Base-by-base conservation (phyloP, 2,113 vertebrate genomes). In the Bagarius yarrelli region DNA sequence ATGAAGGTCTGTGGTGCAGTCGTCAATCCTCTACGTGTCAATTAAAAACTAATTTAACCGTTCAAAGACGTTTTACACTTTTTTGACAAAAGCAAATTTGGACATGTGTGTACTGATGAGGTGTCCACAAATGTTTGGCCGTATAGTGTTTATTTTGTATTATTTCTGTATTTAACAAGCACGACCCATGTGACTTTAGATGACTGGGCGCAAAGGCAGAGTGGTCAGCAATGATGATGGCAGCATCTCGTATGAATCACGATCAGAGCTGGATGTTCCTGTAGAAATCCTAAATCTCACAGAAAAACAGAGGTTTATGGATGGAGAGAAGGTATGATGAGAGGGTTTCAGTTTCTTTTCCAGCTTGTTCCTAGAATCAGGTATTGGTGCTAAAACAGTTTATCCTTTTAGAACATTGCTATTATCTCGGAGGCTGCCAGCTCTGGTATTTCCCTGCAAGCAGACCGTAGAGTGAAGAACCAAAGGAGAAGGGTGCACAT, bases 341-440 rank as follows among this genome's bases (percentile, higher is more conserved):
- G 64, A 1, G 14, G 4, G 0, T 25, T 30, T 23, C n/a, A 18
- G 23, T 36, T 40, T 21, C 34, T 13, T 56, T 16, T 40, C 12
- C 40, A 8, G 11, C 40, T 32, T 40, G 30, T 19, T 30, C 55
- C 63, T 32, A 1, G n/a, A 50, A 40, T 75, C 55, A 34, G 30
- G 30, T 74, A 60, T 18, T 36, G 25, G 19, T 4, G 3, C 12
- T 44, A 0, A 5, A 25, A 8, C 21, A 75, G 5, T 47, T 40
- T 73, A 57, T 53, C 76, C 23, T 12, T 53, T n/a, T 78, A 99
- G 98, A 97, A 98, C 90, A 99, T 99, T 32, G 94, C 98, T 86
- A 99, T 99, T 75, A 99, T 99, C 91, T 99, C 98, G 0, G 98
- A 99, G 90, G 97, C 97, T 34, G 97, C 98, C 88, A 99, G 97